These are phyloP conservation scores for Chalcis sispes DNA, from an alignment of 2,888 invertebrate species.

Conservation along the genomic window DNA sequence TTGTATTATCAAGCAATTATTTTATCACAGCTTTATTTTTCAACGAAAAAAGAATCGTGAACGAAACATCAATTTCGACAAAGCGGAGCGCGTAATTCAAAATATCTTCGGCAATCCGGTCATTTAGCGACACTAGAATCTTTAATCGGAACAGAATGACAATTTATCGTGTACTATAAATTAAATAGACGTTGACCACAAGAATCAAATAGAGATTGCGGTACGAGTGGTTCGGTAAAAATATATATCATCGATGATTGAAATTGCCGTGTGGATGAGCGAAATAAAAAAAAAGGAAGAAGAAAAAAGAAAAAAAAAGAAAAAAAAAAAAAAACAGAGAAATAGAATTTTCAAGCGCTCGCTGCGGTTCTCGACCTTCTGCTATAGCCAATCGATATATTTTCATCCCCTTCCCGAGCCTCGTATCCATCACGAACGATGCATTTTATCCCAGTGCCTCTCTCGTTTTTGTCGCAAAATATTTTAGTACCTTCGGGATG, in stretches of 20 bases:
- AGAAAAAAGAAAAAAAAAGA: too few relatives aligned
- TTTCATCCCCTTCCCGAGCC: too few relatives aligned
- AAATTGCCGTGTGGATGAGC: constrained; percentile 27
- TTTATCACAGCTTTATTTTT: too few relatives aligned
- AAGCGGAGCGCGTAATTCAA: too few relatives aligned
- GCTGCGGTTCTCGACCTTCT: too few relatives aligned
- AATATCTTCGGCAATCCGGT: too few relatives aligned
- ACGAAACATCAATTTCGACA: too few relatives aligned
- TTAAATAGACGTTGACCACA: constrained; percentile 37
- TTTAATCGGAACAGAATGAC: constrained; percentile 27
- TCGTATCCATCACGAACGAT: constrained; percentile 9
- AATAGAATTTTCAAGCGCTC: constrained; percentile 40
- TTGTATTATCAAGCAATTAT: too few relatives aligned
- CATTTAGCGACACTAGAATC: too few relatives aligned
- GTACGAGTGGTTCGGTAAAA: constrained; percentile 5
- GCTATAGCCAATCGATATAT: constrained; percentile 24
- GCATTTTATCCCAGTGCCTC: constrained; percentile 19
- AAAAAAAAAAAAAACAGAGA: constrained; percentile 1
- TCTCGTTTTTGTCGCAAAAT: constrained; percentile 29
- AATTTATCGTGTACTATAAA: constrained; percentile 20
- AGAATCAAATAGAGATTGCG: constrained; percentile 27
- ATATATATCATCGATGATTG: constrained; percentile 31
- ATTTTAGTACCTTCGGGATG: constrained; percentile 6
- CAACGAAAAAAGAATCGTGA: too few relatives aligned
- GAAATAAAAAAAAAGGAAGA: too few relatives aligned